Evolutionary conservation across 2,113 vertebrate species (phyloP), one percentile per base, ranked within the genome.

Genomic region (Mellivora capensis): DNA sequence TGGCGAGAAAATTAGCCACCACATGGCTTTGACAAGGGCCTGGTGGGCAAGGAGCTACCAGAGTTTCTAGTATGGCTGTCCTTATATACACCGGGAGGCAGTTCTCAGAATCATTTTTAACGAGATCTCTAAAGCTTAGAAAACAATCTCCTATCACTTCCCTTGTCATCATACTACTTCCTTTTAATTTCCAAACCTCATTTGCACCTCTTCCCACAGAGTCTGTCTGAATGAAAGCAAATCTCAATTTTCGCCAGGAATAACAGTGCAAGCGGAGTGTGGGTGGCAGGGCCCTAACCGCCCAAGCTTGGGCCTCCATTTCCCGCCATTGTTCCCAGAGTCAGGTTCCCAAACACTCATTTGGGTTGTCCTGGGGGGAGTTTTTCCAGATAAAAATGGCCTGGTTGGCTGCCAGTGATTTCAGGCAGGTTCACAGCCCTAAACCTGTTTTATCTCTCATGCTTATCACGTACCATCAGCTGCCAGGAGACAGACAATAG

Each of bases 401-500:
- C 96, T 98, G 97, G 97, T 97, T 96, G 87, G 39, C 76, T 97
- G 98, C 98, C 98, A 98, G 95, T 39, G 67, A 97, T 96, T 59
- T 97, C 87, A 84, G 72, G 87, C 95, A 96, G 97, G 97, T 97
- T 98, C 96, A 95, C 87, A 98, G 97, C 90, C 93, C 69, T 29
- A 90, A 93, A 89, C 84, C 69, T 62, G 92, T 74, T 88, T 97
- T 97, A 95, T 97, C 96, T 96, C 29, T 79, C n/a, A 11, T 18
- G 95, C 95, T 98, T 98, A 97, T 97, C 97, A 54, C 92, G 87
- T 79, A 71, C 64, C 87, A 29, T 93, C 97, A 94, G 96, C 97
- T 98, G 97, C 98, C 96, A 97, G 93, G 71, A 98, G 96, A 97
- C 81, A 97, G 96, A 98, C 98, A 98, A 97, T 97, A 69, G 71